Base-by-base conservation (phyloP, 2,113 vertebrate genomes). In the Scomber japonicus region DNA sequence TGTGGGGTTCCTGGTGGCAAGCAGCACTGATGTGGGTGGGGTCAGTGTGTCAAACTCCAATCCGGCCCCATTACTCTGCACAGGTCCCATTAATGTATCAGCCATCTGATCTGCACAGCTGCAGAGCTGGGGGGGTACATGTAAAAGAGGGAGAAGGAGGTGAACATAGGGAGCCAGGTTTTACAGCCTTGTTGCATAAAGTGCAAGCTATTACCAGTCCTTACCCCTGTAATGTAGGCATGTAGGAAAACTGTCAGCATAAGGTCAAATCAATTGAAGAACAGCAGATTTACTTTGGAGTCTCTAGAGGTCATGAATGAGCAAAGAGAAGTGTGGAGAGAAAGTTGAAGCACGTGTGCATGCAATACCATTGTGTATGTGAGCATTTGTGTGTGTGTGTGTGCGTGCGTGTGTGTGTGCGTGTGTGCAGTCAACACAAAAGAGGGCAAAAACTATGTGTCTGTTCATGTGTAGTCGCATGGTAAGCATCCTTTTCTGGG, bases 1-100 rank as follows among this genome's bases (percentile, higher is more conserved):
- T 85, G 91, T 84, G 72, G 78, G 82, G 69, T 61, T 89, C 62
- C 68, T 88, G 88, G 89, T 91, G 88, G 81, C 62, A 30, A 78
- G 73, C 68, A 64, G 83, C 71, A 49, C 73, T 81, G 92, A 92
- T 80, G 91, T 81, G 91, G 91, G 89, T 24, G 90, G 86, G 91
- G 91, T 90, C 88, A 90, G 21, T 68, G 64, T 90, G 91, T 92
- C 91, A 91, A 89, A 84, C 89, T 89, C 64, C 89, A 89, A 88
- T 89, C 84, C 86, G 88, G 81, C 70, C 87, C 91, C 90, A 92
- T 93, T 91, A 93, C 92, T 94, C 90, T 92, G 89, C 86, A 82
- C 64, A 61, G 81, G 86, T 87, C 64, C 89, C 91, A 89, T 91
- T 93, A 91, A 89, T 81, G 90, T 80, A 90, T 90, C 87, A 44